Percentiles rank a stretch among this genome's conserved stretches.
phyloP scores from a whole-genome alignment of 1,140 invertebrate species.

The Aphis craccivora region DNA sequence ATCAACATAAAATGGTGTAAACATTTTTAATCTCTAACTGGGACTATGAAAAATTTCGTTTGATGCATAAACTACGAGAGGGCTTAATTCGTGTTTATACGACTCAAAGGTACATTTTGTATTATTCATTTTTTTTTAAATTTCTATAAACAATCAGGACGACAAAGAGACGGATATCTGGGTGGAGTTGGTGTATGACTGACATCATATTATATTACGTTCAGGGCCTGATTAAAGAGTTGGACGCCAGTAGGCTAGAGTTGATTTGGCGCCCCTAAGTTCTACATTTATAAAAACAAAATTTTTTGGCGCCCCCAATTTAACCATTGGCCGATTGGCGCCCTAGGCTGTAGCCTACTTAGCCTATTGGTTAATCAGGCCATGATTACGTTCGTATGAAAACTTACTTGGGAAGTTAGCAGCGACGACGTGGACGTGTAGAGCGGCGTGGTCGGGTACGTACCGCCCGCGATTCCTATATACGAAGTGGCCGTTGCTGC shows the following conservation, averaged over 20 bases:
- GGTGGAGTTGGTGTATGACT: neutral
- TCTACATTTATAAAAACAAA: too few species aligned
- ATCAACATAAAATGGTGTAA: too few species aligned
- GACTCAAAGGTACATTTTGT: neutral
- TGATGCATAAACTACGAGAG: neutral
- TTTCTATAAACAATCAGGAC: neutral
- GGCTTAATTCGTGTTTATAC: neutral
- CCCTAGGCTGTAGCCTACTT: too few species aligned
- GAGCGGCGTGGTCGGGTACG: slow-evolving; percentile 54
- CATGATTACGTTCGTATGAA: neutral
- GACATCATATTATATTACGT: neutral
- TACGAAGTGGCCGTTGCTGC: slow-evolving; percentile 58
- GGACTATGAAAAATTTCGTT: too few species aligned
- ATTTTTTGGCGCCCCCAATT: too few species aligned
- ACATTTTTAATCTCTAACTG: neutral
- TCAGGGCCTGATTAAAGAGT: too few species aligned
- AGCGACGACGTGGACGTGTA: slow-evolving; percentile 56
- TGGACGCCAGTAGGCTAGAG: too few species aligned
- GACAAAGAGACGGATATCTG: neutral
- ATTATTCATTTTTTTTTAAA: neutral
- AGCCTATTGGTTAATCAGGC: too few species aligned
- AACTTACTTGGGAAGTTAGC: slow-evolving; percentile 59
- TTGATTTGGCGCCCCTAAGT: too few species aligned
- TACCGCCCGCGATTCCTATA: slow-evolving; percentile 52
- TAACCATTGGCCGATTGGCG: too few species aligned